Percentiles rank a stretch among this genome's conserved stretches.
These are phyloP conservation scores for Phenganax stokvisi DNA, from an alignment of 92 coral and sea anemone species.

Conservation along the genomic window DNA sequence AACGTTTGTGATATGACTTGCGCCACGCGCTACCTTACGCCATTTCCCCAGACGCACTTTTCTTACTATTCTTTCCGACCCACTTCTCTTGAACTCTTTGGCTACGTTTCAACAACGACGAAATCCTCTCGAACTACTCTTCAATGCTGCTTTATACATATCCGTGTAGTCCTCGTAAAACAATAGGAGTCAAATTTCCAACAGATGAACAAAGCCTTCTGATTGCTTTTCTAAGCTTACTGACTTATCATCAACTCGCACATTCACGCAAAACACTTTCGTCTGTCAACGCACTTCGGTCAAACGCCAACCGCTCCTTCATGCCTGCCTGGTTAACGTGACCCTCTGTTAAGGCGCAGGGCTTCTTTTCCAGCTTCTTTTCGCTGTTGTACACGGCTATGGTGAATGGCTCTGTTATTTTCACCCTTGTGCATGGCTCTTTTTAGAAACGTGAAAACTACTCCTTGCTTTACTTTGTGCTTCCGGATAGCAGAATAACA, in stretches of 20 bases:
- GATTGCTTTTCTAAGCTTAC: constrained; percentile 11
- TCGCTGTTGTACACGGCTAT: no score
- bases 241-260: constrained; percentile 16
- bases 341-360: background rate
- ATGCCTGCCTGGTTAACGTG: background rate
- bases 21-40: no score
- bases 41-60: background rate
- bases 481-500: no score
- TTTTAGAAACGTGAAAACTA: no score
- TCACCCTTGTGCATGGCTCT: no score
- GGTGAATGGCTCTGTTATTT: no score
- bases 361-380: background rate
- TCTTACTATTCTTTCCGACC: no score
- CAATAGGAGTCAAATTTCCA: background rate
- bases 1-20: no score
- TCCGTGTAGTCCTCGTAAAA: background rate
- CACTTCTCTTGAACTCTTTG: background rate
- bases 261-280: constrained; percentile 4
- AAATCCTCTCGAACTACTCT: background rate
- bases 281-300: constrained; percentile 2
- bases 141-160: constrained; percentile 1
- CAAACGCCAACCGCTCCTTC: background rate
- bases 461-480: no score
- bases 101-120: background rate
- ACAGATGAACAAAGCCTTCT: background rate